Conservation (phyloP, 1,140 invertebrate genomes). For the Argopecten irradians region DNA sequence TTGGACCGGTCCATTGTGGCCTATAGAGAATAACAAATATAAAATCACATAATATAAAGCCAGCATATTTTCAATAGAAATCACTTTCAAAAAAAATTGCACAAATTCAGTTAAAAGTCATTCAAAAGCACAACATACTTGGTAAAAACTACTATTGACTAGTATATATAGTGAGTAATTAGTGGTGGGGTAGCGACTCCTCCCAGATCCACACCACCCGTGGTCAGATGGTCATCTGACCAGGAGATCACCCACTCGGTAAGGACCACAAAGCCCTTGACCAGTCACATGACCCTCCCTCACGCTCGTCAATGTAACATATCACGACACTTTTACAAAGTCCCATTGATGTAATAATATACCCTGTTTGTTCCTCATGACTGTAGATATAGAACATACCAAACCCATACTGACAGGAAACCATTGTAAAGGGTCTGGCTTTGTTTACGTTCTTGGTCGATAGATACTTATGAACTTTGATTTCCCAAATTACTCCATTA, state of each 20-base stretch:
- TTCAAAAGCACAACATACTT: slow-evolving; percentile 22
- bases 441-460: too few species aligned
- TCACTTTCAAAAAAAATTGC: slow-evolving; percentile 22
- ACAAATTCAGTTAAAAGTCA: slow-evolving; percentile 17
- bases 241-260: background rate
- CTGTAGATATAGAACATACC: too few species aligned
- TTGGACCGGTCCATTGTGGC: background rate
- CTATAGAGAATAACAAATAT: background rate
- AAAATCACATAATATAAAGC: slow-evolving; percentile 19
- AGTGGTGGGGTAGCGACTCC: background rate
- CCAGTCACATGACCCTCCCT: background rate
- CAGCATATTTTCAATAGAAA: background rate
- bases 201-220: background rate
- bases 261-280: background rate
- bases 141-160: background rate
- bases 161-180: background rate
- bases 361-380: too few species aligned
- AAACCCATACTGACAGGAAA: too few species aligned
- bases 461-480: too few species aligned
- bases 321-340: background rate
- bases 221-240: background rate
- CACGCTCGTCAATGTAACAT: background rate
- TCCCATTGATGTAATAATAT: too few species aligned
- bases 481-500: too few species aligned
- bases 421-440: too few species aligned